Evolutionary conservation across 2,797 vertebrate species (phyloP), one percentile per base, ranked within the genome.

Genomic region (Apogon talboti): DNA sequence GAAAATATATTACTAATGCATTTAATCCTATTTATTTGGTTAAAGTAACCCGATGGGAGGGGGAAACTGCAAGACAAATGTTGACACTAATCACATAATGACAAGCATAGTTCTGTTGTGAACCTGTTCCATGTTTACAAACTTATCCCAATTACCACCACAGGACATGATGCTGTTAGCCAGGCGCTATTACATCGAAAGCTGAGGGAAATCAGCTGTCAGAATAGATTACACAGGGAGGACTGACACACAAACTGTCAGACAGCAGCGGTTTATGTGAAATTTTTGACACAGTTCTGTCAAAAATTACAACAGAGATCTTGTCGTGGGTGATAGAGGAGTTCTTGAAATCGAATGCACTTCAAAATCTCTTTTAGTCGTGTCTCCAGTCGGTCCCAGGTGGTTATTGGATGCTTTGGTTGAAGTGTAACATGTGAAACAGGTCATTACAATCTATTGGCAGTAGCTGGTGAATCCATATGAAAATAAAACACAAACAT

Each of bases 391-490:
- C 40, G 57, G 33, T 57, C 30, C 16, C 24, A n/a, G 21, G 21
- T 56, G 56, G 45, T 57, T 21, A 45, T 8, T 18, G 35, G 43
- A 44, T 3, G 2, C 58, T 80, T 72, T 52, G 44, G 58, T 64
- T 68, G 45, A 44, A 70, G 38, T 80, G 49, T 41, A 30, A 75
- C 68, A 64, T 45, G 10, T 59, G 11, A 72, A 77, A 68, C 28
- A 37, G 37, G 41, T 16, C 6, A 50, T 67, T 45, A 72, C 48
- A 54, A 44, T 76, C 28, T 59, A 78, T 42, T 79, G 84, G 85
- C 77, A 88, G 74, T 50, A 66, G 46, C 56, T 71, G 11, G 33
- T 66, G 66, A 71, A 76, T 41, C 47, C 72, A 50, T 37, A 18
- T 42, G 58, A 59, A 55, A 38, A 56, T 4, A 50, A 66, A 60